Conservation (phyloP, 2,888 invertebrate genomes). For the Urechis unicinctus region DNA sequence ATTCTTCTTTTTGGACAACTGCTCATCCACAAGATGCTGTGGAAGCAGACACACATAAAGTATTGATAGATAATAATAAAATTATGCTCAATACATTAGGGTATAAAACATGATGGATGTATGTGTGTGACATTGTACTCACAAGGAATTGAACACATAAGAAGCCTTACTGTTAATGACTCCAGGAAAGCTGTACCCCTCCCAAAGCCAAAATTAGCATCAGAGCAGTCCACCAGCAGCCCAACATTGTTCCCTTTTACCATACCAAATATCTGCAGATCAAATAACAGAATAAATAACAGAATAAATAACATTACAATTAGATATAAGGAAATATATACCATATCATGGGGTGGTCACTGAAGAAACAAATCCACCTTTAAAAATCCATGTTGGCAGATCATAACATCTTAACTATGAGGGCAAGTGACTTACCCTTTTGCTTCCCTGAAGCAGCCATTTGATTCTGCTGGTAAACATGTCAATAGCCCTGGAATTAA, state of each 20-base stretch:
- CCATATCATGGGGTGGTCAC: too few relatives aligned
- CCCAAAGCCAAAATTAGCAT: slow-evolving; percentile 49
- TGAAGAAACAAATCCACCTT: too few relatives aligned
- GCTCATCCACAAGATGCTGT: slow-evolving; percentile 50
- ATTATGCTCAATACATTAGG: neutral
- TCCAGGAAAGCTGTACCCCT: slow-evolving; percentile 43
- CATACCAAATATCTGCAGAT: slow-evolving; percentile 49
- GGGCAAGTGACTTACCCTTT: slow-evolving; percentile 31
- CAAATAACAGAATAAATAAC: too few relatives aligned
- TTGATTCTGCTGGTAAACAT: slow-evolving; percentile 49
- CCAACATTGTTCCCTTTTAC: slow-evolving; percentile 41
- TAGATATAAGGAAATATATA: too few relatives aligned
- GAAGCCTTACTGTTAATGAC: slow-evolving; percentile 33
- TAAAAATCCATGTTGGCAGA: too few relatives aligned
- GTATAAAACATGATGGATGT: slow-evolving; percentile 5
- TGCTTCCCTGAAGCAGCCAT: slow-evolving; percentile 48
- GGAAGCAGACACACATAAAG: slow-evolving; percentile 9
- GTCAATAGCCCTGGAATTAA: slow-evolving; percentile 39
- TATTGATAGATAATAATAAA: neutral
- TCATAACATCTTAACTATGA: neutral
- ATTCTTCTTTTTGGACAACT: slow-evolving; percentile 38
- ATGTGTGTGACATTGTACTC: neutral
- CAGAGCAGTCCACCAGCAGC: slow-evolving; percentile 44
- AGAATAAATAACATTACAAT: neutral
- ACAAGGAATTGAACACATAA: neutral